phyloP scores from a whole-genome alignment of 2,113 vertebrate species.

The Nothoprocta pentlandii region DNA sequence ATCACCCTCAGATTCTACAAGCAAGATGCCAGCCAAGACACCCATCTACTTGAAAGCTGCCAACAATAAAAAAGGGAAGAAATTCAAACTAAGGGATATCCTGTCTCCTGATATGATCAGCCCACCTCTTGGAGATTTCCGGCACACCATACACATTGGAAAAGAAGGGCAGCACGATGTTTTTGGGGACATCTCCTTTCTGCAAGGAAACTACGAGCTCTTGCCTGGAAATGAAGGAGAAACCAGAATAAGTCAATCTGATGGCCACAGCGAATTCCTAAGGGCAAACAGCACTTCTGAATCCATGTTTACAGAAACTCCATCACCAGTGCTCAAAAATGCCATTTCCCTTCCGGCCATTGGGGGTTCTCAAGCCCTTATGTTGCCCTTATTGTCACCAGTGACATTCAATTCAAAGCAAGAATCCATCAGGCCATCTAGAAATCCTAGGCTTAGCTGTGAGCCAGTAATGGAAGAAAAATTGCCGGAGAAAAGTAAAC shows the following conservation, averaged over 20 bases:
- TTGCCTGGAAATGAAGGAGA: slow-evolving; percentile 88
- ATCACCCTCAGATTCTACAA: neutral
- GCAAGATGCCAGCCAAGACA: slow-evolving; percentile 95
- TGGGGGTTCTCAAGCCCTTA: slow-evolving; percentile 94
- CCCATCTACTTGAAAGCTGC: slow-evolving; percentile 96
- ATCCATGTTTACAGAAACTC: slow-evolving; percentile 88
- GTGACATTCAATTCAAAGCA: slow-evolving; percentile 85
- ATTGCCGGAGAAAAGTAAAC: slow-evolving; percentile 76
- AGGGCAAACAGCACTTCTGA: slow-evolving; percentile 96
- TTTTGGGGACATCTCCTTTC: slow-evolving; percentile 97
- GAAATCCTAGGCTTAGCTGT: slow-evolving; percentile 80
- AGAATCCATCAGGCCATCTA: slow-evolving; percentile 84
- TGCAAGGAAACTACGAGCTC: slow-evolving; percentile 96
- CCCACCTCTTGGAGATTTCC: slow-evolving; percentile 96
- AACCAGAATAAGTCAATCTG: slow-evolving; percentile 76
- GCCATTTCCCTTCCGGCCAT: slow-evolving; percentile 97
- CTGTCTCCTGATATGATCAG: slow-evolving; percentile 98
- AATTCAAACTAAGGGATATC: slow-evolving; percentile 94
- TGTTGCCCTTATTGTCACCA: slow-evolving; percentile 87
- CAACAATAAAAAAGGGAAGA: slow-evolving; percentile 96
- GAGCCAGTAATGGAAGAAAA: slow-evolving; percentile 83
- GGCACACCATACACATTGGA: slow-evolving; percentile 97
- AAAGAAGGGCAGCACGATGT: slow-evolving; percentile 93
- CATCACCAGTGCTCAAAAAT: slow-evolving; percentile 97
- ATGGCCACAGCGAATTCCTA: slow-evolving; percentile 87